These are phyloP conservation scores for Eurystomus glaucurus DNA, from an alignment of 2,797 vertebrate genomes.

Conservation along the genomic window DNA sequence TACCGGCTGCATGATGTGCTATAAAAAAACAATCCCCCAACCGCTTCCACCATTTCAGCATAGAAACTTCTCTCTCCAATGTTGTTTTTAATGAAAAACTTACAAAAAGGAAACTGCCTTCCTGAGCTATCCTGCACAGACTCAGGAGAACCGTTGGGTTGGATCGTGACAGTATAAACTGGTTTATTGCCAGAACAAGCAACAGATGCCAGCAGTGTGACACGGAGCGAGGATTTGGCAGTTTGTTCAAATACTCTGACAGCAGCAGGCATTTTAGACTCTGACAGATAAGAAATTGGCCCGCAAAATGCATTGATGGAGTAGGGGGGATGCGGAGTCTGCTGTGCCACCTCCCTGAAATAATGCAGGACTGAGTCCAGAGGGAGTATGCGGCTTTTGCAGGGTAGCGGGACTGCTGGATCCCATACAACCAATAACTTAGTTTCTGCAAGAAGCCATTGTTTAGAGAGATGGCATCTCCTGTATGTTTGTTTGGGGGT, in stretches of 20 bases:
- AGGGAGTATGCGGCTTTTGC: neutral
- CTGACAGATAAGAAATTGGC: constrained; percentile 73
- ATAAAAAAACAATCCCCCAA: neutral
- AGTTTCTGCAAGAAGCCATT: neutral
- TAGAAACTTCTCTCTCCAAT: constrained; percentile 41
- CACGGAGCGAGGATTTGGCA: constrained; percentile 62
- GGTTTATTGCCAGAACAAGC: constrained; percentile 71
- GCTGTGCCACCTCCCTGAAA: constrained; percentile 56
- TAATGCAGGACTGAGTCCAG: constrained; percentile 48
- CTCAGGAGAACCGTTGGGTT: constrained; percentile 54
- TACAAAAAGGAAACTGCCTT: constrained; percentile 40
- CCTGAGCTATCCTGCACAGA: neutral
- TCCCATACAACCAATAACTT: neutral
- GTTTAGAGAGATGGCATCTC: neutral
- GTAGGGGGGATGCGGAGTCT: constrained; percentile 6
- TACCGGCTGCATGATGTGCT: neutral
- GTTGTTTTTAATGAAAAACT: constrained; percentile 68
- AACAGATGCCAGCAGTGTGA: constrained; percentile 71
- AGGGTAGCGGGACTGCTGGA: neutral
- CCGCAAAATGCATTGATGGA: constrained; percentile 65
- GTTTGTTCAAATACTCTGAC: constrained; percentile 70
- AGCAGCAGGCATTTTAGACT: constrained; percentile 70
- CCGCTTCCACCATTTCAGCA: constrained; percentile 19
- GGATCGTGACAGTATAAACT: constrained; percentile 65
- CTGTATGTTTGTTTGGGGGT: neutral